Evolutionary conservation across 2,113 vertebrate species (phyloP).

Genomic region (Cygnus atratus): DNA sequence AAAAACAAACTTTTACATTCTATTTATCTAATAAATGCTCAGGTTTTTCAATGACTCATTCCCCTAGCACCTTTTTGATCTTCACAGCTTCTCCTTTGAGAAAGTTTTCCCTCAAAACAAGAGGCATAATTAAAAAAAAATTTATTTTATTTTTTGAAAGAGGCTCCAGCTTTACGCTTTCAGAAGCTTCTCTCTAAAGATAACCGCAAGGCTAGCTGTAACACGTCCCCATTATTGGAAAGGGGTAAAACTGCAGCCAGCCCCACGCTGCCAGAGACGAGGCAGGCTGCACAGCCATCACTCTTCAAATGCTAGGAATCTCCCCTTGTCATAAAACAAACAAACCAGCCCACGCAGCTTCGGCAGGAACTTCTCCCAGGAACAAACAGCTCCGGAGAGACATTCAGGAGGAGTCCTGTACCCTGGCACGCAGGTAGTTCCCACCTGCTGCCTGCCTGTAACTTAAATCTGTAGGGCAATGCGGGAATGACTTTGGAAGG

Average conservation of each 20-base stretch:
- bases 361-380: neutral
- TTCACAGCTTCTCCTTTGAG: slow-evolving; percentile 41
- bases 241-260: slow-evolving; percentile 39
- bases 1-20: neutral
- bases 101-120: slow-evolving; percentile 44
- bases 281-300: neutral
- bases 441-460: neutral
- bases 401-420: neutral
- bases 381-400: neutral
- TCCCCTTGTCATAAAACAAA: slow-evolving; percentile 9
- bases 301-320: neutral
- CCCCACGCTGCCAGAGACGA: neutral
- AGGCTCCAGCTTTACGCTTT: neutral
- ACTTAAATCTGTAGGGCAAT: neutral
- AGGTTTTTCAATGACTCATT: slow-evolving; percentile 24
- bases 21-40: slow-evolving; percentile 45
- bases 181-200: slow-evolving; percentile 35
- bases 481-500: neutral
- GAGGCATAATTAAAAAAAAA: slow-evolving; percentile 2
- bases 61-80: slow-evolving; percentile 24
- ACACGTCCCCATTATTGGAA: slow-evolving; percentile 43
- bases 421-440: neutral
- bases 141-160: neutral
- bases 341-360: neutral
- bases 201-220: slow-evolving; percentile 25